Percentiles rank a stretch among this genome's conserved stretches.
Conservation (phyloP, 2,113 vertebrate species). For the western clawed frog (Xenopus tropicalis) region UCB_Xtro_10.0 CM004446.2:72415001-72415500, state of each 20-base stretch:
- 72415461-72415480: conserved; percentile 8
- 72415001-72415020: too few species aligned
- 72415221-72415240: conserved; percentile 25
- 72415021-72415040: too few species aligned
- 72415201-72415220: conserved; percentile 7
- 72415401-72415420: background rate
- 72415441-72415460: background rate
- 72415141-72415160: too few species aligned
- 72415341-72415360: conserved; percentile 1
- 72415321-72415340: conserved; percentile 16
- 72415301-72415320: conserved; percentile 23
- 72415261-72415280: conserved; percentile 9
- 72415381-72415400: background rate
- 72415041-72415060: too few species aligned
- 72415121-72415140: too few species aligned
- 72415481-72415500: conserved; percentile 8
- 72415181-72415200: too few species aligned
- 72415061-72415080: too few species aligned
- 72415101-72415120: too few species aligned
- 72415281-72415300: conserved; percentile 14
- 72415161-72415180: too few species aligned
- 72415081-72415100: too few species aligned
- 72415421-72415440: conserved; percentile 3
- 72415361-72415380: conserved; percentile 5
- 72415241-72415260: conserved; percentile 33